Evolutionary conservation across 2,888 invertebrate species (phyloP).

Genomic region (Labia minor): DNA sequence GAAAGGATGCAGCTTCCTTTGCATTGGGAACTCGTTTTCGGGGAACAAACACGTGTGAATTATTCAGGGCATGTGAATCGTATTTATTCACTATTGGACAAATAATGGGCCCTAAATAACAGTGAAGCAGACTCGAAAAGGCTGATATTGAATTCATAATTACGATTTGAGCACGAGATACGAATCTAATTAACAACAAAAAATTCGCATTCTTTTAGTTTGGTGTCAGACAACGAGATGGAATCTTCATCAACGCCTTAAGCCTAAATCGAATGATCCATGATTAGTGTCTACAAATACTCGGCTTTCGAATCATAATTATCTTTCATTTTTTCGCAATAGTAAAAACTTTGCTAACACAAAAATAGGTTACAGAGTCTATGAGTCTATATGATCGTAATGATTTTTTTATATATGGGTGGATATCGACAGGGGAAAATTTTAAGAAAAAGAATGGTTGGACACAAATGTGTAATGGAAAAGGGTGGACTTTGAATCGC

Average conservation of each 20-base stretch:
- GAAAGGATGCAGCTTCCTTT: not conserved
- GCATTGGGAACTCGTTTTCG: not conserved
- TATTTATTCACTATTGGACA: not conserved
- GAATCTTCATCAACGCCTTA: not conserved
- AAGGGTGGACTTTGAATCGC: too few relatives aligned
- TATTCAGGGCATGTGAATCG: not conserved
- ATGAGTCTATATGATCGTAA: too few relatives aligned
- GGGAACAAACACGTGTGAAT: not conserved
- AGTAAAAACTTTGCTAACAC: too few relatives aligned
- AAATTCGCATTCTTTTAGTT: not conserved
- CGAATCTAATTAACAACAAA: not conserved
- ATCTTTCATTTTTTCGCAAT: too few relatives aligned
- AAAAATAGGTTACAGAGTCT: too few relatives aligned
- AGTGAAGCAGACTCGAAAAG: conserved; percentile 5
- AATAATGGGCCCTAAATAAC: conserved; percentile 13
- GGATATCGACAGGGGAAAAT: too few relatives aligned
- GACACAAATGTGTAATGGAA: too few relatives aligned
- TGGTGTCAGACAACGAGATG: not conserved
- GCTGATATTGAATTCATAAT: conserved; percentile 7
- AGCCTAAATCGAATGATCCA: too few relatives aligned
- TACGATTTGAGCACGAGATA: conserved; percentile 13
- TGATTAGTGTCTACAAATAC: too few relatives aligned
- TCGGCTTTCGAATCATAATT: too few relatives aligned
- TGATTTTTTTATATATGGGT: too few relatives aligned
- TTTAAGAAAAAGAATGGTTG: too few relatives aligned